Conservation (phyloP, 1,140 invertebrate genomes). For the Micrasema longulum region DNA sequence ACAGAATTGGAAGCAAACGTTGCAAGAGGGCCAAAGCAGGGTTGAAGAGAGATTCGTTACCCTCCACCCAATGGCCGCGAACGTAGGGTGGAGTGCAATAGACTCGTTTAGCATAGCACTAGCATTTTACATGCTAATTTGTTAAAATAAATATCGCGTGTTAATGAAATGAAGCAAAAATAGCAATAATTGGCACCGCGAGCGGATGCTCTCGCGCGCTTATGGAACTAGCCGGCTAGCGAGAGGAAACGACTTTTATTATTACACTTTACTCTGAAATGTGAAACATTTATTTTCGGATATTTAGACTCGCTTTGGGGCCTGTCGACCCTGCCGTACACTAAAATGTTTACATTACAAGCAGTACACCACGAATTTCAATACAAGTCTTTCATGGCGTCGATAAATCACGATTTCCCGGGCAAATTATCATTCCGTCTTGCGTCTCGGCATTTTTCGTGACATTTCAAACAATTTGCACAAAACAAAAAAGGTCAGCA, state of each 20-base stretch:
- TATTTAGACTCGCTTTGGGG: constrained; percentile 38
- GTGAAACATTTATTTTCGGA: constrained; percentile 44
- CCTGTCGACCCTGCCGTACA: constrained; percentile 32
- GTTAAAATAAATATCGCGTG: too few species aligned
- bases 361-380: constrained; percentile 18
- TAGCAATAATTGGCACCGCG: too few species aligned
- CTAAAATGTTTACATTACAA: constrained; percentile 36
- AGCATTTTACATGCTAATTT: too few species aligned
- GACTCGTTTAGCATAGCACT: too few species aligned
- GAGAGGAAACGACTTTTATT: constrained; percentile 45
- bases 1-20: too few species aligned
- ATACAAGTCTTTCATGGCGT: constrained; percentile 4
- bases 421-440: not conserved
- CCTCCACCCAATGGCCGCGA: too few species aligned
- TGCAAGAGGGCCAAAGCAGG: too few species aligned
- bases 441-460: not conserved
- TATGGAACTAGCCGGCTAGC: not conserved
- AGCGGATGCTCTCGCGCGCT: constrained; percentile 25
- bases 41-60: too few species aligned
- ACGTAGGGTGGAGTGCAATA: too few species aligned
- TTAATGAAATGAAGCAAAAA: too few species aligned
- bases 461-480: not conserved
- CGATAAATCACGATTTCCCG: constrained; percentile 2
- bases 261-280: constrained; percentile 42
- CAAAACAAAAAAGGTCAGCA: not conserved